Base-by-base conservation (phyloP, 1,140 invertebrate genomes). In the Cydia splendana region DNA sequence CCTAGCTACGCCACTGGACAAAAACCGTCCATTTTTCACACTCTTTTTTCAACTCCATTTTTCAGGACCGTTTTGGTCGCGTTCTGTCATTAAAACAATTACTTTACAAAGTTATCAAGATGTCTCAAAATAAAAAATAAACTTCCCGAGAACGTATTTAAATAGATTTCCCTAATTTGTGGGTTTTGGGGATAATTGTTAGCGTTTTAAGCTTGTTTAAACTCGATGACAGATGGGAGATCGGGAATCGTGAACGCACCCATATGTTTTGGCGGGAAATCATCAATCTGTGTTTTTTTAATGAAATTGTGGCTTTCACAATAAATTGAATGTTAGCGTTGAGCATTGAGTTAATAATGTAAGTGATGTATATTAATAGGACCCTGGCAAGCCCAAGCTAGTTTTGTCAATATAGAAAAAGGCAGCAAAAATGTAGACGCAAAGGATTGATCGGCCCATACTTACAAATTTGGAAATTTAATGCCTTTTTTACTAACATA, bases 41-140 rank as follows among this genome's bases (percentile, higher is more conserved):
- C 6, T 34, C 4, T 34, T 57, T 18, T 57, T 57, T 18, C n/a
- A 57, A 62, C 57, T 48, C 82, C 78, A 87, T 87, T 83, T 82
- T 86, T 89, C 83, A 88, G 75, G 4, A 38, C 73, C 79, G 74
- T 78, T 83, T 88, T 81, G 85, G 79, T 77, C 78, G 75, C 77
- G 79, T 79, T 81, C 83, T 87, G 85, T 88, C 87, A 78, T 89
- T 89, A 84, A 83, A 84, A 81, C 87, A 89, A 89, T 89, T 89
- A 88, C 75, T 77, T 79, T 73, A 74, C 38, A 57, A 77, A 81
- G 83, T 84, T 86, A 84, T 88, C 87, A 87, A 85, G 79, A 83
- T 87, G 87, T 87, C 86, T 82, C 24, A 13, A 79, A 65, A 77
- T 18, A n/a, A 53, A 69, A 79, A 79, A 84, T 12, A 48, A 77